These are phyloP conservation scores for Phaenicophaeus curvirostris DNA, from an alignment of 2,797 vertebrate species.

Conservation along the genomic window DNA sequence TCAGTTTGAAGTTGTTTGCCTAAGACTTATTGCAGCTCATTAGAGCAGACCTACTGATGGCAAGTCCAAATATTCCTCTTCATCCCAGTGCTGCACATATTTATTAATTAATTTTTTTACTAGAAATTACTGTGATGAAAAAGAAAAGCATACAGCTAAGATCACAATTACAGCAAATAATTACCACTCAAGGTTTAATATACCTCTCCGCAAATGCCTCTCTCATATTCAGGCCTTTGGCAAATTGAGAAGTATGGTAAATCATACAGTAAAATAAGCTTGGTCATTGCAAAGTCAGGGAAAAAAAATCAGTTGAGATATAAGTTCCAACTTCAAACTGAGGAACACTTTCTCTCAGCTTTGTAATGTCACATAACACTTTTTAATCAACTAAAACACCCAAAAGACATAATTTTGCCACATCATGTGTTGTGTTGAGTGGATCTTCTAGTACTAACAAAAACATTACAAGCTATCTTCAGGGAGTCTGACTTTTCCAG, in stretches of 20 bases:
- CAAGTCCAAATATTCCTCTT: conserved; percentile 5
- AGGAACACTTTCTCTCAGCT: not conserved
- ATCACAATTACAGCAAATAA: conserved; percentile 27
- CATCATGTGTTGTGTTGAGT: not conserved
- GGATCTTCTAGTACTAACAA: not conserved
- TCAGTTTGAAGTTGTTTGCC: not conserved
- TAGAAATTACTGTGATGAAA: not conserved
- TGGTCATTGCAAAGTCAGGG: not conserved
- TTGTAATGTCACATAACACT: not conserved
- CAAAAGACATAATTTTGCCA: not conserved
- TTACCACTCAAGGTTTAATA: not conserved
- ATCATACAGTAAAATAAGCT: not conserved
- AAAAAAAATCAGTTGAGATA: not conserved
- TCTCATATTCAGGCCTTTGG: not conserved
- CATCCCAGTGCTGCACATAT: not conserved
- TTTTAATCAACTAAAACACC: not conserved
- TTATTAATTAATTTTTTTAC: not conserved
- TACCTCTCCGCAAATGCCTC: not conserved
- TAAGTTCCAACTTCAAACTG: not conserved
- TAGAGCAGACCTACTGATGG: not conserved
- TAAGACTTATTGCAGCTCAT: conserved; percentile 3
- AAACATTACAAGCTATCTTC: not conserved
- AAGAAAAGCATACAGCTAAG: not conserved
- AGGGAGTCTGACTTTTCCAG: not conserved
- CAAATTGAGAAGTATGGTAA: not conserved